Evolutionary conservation across 2,888 invertebrate genomes (phyloP).

Genomic region (Orthosia incerta): DNA sequence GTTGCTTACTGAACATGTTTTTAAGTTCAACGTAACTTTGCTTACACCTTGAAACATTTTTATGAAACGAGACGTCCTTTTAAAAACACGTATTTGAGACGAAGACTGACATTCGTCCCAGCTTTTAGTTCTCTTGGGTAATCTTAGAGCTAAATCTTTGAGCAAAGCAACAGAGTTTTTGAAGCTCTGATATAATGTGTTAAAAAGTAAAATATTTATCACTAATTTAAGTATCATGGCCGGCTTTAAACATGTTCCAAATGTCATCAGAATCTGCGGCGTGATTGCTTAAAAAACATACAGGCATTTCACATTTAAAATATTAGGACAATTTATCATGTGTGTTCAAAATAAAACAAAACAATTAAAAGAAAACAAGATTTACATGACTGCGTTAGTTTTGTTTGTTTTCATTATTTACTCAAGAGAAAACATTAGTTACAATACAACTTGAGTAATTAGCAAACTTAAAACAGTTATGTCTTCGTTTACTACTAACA

Average conservation of each 20-base stretch:
- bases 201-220: too few relatives aligned
- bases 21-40: conserved; percentile 45
- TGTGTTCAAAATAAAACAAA: not conserved
- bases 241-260: too few relatives aligned
- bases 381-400: conserved; percentile 1
- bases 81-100: conserved; percentile 30
- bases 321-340: not conserved
- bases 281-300: too few relatives aligned
- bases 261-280: too few relatives aligned
- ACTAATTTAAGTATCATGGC: too few relatives aligned
- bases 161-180: not conserved
- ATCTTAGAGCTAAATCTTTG: conserved; percentile 11
- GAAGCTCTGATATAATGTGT: too few relatives aligned
- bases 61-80: conserved; percentile 42
- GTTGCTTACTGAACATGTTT: conserved; percentile 22
- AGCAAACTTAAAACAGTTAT: conserved; percentile 26
- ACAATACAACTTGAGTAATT: conserved; percentile 39
- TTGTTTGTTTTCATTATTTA: conserved; percentile 19
- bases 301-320: not conserved
- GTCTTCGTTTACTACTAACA: conserved; percentile 16
- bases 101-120: conserved; percentile 16
- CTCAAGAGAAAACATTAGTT: conserved; percentile 24
- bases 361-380: not conserved
- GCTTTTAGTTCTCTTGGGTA: conserved; percentile 1
- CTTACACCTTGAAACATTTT: conserved; percentile 43